A percentile compares a stretch with the other conserved stretches of the same genome.
Conservation (phyloP, 1,140 invertebrate species). For the Adoxophyes honmai region DNA sequence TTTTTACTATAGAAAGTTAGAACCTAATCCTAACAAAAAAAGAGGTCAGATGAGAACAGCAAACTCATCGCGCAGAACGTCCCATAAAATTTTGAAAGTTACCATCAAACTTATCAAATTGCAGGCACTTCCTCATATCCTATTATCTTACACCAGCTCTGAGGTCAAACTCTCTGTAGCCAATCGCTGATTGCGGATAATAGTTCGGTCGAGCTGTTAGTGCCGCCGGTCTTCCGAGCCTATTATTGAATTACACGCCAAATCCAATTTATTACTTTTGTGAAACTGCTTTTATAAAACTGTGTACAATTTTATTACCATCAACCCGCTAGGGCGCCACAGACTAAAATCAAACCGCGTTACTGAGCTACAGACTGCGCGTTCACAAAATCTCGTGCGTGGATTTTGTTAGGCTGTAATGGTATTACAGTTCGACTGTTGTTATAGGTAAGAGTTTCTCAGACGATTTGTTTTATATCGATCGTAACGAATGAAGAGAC, state of each 20-base stretch:
- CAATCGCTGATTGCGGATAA: slow-evolving; percentile 66
- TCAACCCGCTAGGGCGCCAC: slow-evolving; percentile 42
- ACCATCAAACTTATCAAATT: slow-evolving; percentile 25
- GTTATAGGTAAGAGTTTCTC: slow-evolving; percentile 34
- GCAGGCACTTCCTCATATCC: slow-evolving; percentile 34
- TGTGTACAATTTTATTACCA: slow-evolving; percentile 48
- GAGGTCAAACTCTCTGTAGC: slow-evolving; percentile 53
- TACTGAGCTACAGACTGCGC: slow-evolving; percentile 27
- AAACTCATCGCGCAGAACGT: background rate
- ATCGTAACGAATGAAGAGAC: slow-evolving; percentile 51
- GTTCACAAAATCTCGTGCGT: slow-evolving; percentile 28
- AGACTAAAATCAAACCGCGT: slow-evolving; percentile 29
- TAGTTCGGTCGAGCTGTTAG: slow-evolving; percentile 49
- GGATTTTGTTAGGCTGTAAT: slow-evolving; percentile 22
- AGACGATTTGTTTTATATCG: slow-evolving; percentile 65
- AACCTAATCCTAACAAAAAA: no score
- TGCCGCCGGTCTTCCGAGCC: slow-evolving; percentile 67
- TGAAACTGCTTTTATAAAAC: slow-evolving; percentile 34
- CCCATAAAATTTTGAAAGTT: slow-evolving; percentile 28
- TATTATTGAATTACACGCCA: slow-evolving; percentile 68
- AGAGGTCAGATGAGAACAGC: background rate
- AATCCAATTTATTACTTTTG: slow-evolving; percentile 55
- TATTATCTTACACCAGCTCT: slow-evolving; percentile 35
- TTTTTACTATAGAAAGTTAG: no score
- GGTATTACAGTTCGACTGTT: slow-evolving; percentile 27